Percentiles rank a stretch among this genome's conserved stretches.
Evolutionary conservation across 2,113 vertebrate genomes (phyloP).

Genomic region (Delphinus delphis): DNA sequence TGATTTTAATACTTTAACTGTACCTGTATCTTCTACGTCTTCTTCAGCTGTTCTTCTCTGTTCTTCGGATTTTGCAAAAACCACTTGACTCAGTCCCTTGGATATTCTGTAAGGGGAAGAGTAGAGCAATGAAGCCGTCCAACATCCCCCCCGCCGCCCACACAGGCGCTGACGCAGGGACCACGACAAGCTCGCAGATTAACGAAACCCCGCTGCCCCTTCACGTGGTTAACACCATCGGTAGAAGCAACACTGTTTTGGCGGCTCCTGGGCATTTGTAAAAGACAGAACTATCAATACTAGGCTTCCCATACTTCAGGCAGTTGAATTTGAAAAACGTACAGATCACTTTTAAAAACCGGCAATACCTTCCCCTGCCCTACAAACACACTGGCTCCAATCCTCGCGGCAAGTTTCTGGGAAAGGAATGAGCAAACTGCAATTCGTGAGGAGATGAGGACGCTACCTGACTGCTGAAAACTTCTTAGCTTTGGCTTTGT

Average conservation of each 20-base stretch:
- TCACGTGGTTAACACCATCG: rapidly evolving
- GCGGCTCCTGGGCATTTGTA: neutral
- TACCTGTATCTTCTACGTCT: constrained; percentile 84
- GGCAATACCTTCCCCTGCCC: neutral
- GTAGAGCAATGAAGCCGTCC: neutral
- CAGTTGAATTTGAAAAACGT: neutral
- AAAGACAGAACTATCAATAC: neutral
- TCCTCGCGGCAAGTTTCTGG: neutral
- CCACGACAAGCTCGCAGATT: rapidly evolving
- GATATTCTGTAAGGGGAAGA: constrained; percentile 89
- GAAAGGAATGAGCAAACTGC: neutral
- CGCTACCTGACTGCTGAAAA: constrained; percentile 95
- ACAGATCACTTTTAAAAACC: no score
- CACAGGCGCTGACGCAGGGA: neutral
- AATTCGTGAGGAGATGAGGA: neutral
- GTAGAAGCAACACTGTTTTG: neutral
- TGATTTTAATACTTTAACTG: neutral
- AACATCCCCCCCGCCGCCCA: no score
- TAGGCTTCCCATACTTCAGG: neutral
- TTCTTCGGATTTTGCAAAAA: constrained; percentile 85
- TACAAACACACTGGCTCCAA: neutral
- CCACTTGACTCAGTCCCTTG: constrained; percentile 89
- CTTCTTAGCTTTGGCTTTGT: constrained; percentile 94
- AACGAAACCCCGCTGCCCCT: neutral
- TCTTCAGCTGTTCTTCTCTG: constrained; percentile 42